Evolutionary conservation across 2,113 vertebrate species (phyloP).

Genomic region (Carlito syrichta): DNA sequence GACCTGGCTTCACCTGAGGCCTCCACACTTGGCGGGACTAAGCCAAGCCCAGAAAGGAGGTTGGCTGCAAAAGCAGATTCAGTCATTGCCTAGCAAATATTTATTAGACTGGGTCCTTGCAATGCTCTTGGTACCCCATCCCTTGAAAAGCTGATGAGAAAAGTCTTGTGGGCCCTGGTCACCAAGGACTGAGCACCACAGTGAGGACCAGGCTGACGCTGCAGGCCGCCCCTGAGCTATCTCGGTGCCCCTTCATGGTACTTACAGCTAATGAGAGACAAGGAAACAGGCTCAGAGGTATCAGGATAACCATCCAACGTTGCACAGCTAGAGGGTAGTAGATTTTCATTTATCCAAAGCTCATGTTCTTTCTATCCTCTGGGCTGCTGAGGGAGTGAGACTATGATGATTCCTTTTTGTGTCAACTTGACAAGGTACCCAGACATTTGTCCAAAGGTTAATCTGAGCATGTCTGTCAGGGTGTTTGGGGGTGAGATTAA

Average conservation of each 20-base stretch:
- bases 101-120: background rate
- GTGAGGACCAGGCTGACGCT: background rate
- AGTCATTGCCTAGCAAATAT: background rate
- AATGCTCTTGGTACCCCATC: background rate
- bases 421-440: background rate
- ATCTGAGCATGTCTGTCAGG: background rate
- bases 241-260: background rate
- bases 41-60: background rate
- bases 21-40: background rate
- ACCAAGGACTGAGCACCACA: background rate
- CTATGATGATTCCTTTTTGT: background rate
- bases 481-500: background rate
- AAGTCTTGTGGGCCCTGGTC: background rate
- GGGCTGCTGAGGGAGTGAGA: background rate
- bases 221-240: background rate
- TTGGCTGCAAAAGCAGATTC: background rate
- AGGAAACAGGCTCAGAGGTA: background rate
- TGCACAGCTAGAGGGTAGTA: background rate
- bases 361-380: background rate
- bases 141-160: background rate
- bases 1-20: background rate
- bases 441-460: background rate
- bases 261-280: background rate
- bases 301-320: background rate
- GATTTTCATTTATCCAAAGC: background rate